phyloP scores from a whole-genome alignment of 2,888 invertebrate genomes.

The Xylocampa areola region DNA sequence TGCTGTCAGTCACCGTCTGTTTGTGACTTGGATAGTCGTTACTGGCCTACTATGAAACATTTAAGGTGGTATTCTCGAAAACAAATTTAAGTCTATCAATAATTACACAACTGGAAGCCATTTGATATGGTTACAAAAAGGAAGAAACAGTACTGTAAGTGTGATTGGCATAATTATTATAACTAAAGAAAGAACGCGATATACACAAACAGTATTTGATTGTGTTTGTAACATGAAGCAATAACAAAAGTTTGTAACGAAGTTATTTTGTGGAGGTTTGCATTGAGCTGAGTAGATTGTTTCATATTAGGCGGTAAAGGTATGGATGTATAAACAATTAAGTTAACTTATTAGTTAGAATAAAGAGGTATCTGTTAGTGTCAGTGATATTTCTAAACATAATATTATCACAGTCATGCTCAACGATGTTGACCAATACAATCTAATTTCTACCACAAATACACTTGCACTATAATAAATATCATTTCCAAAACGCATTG shows the following conservation, averaged over 20 bases:
- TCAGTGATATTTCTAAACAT: slow-evolving; percentile 20
- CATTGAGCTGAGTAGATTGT: no score
- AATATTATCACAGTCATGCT: slow-evolving; percentile 53
- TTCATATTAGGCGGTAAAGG: slow-evolving; percentile 36
- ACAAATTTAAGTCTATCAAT: no score
- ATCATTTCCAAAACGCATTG: slow-evolving; percentile 7
- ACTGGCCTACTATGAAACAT: slow-evolving; percentile 37
- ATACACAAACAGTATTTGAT: no score
- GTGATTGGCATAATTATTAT: no score
- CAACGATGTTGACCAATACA: slow-evolving; percentile 19
- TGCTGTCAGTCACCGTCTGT: slow-evolving; percentile 54
- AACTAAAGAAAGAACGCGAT: no score
- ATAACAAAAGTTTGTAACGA: no score
- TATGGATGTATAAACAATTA: slow-evolving; percentile 15
- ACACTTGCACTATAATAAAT: slow-evolving; percentile 42
- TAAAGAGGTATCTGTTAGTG: slow-evolving; percentile 12
- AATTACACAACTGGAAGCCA: no score
- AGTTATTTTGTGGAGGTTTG: no score
- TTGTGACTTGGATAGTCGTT: slow-evolving; percentile 28
- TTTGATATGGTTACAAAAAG: no score
- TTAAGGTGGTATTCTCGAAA: not conserved
- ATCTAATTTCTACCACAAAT: slow-evolving; percentile 40
- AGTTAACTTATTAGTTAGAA: slow-evolving; percentile 35
- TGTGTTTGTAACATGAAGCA: no score
- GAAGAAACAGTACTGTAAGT: no score